phyloP scores from a whole-genome alignment of 1,140 invertebrate genomes.

The Scaptomyza pallida region DNA sequence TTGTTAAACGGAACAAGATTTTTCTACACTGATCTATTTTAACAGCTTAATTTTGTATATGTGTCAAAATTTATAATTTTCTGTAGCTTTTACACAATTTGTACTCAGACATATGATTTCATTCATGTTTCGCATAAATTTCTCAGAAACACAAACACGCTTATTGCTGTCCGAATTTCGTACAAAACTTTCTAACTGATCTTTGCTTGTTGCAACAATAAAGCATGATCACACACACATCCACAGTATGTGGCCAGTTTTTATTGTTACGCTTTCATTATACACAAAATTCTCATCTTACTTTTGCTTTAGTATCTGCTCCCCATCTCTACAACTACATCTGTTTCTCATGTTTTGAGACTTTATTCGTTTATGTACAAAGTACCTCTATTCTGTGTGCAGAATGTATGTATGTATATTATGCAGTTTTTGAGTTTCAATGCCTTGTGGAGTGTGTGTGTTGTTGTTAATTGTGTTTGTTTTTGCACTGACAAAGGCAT shows the following conservation, averaged over 20 bases:
- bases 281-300: neutral
- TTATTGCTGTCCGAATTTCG: neutral
- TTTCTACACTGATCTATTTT: no score
- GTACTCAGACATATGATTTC: neutral
- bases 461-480: constrained; percentile 52
- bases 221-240: neutral
- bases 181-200: constrained; percentile 7
- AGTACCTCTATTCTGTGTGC: constrained; percentile 6
- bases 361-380: constrained; percentile 3
- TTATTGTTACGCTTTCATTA: neutral
- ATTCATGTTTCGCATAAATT: constrained; percentile 1
- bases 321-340: constrained; percentile 13
- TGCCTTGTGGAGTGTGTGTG: neutral
- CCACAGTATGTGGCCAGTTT: neutral
- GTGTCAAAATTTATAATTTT: no score
- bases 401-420: no score
- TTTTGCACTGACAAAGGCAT: constrained; percentile 31
- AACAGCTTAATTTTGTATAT: no score
- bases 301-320: neutral
- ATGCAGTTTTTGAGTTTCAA: constrained; percentile 5
- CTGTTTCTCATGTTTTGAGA: constrained; percentile 26
- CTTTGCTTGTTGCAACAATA: neutral
- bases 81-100: neutral
- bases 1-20: no score
- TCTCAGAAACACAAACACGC: neutral